A percentile compares a stretch with the other conserved stretches of the same genome.
Conservation (phyloP, 2,797 vertebrate genomes). For the Mormyrus proboscirostris region DNA sequence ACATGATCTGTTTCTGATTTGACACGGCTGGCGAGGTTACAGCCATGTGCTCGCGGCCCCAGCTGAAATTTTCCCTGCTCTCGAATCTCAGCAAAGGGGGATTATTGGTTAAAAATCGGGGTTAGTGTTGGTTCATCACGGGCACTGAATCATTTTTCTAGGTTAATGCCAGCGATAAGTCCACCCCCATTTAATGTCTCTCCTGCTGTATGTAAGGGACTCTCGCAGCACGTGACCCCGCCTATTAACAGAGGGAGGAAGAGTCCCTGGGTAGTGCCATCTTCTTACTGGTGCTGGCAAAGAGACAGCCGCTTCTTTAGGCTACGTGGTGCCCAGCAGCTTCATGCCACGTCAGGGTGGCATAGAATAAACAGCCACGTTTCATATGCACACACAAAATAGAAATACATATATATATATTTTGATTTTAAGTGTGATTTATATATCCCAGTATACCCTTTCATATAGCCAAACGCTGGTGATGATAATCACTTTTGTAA, state of each 20-base stretch:
- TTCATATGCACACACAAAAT: not conserved
- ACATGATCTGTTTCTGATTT: conserved; percentile 1
- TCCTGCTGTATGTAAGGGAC: not conserved
- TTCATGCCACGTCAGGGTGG: not conserved
- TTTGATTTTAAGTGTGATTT: not conserved
- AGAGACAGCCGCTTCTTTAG: not conserved
- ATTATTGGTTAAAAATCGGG: not conserved
- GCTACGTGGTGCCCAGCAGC: not conserved
- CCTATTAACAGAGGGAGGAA: not conserved
- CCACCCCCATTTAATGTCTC: not conserved
- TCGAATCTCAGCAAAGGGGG: not conserved
- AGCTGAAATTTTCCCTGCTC: not conserved
- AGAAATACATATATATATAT: not conserved
- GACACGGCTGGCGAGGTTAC: not conserved
- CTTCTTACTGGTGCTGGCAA: not conserved
- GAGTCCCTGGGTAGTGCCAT: not conserved
- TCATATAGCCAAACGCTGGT: not conserved
- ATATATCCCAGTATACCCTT: not conserved
- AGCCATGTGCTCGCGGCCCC: not conserved
- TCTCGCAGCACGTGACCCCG: not conserved
- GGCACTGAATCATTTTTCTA: not conserved
- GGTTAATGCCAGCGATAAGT: conserved; percentile 6
- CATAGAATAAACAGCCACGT: not conserved
- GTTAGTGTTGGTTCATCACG: not conserved
- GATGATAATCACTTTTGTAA: not conserved